Percentiles rank a stretch among this genome's conserved stretches.
Conservation (phyloP, 2,797 vertebrate genomes). For the Muscicapa comitata region DNA sequence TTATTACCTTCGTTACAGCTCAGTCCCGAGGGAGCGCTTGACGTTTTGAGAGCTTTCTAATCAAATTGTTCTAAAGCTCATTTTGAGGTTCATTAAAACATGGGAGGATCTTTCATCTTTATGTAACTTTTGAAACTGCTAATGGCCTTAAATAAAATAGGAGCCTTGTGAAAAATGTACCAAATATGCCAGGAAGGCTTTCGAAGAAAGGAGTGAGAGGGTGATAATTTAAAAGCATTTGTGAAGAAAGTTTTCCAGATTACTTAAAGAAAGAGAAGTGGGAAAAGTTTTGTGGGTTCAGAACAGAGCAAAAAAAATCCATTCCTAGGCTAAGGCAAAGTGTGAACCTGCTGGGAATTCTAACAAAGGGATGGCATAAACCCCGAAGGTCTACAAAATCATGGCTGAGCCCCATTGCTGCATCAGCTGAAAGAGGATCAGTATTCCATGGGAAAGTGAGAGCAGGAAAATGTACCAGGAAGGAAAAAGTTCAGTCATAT, state of each 20-base stretch:
- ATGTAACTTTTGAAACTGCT: constrained; percentile 33
- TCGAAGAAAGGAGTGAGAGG: not conserved
- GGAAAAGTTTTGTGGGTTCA: not conserved
- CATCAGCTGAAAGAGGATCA: not conserved
- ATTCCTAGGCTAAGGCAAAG: not conserved
- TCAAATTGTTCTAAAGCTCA: constrained; percentile 56
- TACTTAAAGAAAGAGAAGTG: not conserved
- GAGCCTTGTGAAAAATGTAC: not conserved
- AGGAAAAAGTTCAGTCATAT: not conserved
- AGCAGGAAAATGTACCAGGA: not conserved
- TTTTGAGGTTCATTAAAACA: constrained; percentile 56
- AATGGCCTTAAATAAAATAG: constrained; percentile 31
- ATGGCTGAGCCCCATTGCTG: not conserved
- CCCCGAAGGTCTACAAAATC: not conserved
- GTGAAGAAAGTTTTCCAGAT: not conserved
- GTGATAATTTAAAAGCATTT: not conserved
- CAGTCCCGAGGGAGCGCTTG: not conserved
- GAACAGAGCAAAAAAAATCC: not conserved
- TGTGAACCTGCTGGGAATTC: not conserved
- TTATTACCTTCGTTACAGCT: constrained; percentile 53
- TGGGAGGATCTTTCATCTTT: constrained; percentile 53
- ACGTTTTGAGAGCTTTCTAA: constrained; percentile 52
- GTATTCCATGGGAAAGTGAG: rapidly evolving
- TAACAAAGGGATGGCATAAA: not conserved
- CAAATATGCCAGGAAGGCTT: not conserved